These are phyloP conservation scores for Scaptodrosophila lebanonensis DNA, from an alignment of 1,140 invertebrate species.

Conservation along the genomic window DNA sequence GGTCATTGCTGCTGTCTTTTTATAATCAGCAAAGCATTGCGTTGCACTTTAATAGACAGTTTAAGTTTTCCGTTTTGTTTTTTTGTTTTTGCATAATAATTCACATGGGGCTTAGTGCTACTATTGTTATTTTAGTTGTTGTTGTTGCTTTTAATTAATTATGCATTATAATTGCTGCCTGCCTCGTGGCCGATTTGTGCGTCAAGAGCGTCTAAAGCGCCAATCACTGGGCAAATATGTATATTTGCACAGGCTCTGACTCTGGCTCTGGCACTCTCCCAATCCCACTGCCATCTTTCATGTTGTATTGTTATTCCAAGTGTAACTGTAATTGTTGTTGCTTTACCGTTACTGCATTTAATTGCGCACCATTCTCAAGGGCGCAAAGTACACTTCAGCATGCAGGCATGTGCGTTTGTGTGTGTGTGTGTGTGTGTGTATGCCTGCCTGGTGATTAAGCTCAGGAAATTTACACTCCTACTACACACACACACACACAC, in stretches of 20 bases:
- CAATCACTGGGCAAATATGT: too few relatives aligned
- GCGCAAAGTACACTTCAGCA: slow-evolving; percentile 7
- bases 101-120: too few relatives aligned
- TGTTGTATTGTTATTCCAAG: slow-evolving; percentile 15
- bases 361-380: slow-evolving; percentile 16
- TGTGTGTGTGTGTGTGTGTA: neutral
- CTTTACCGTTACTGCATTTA: too few relatives aligned
- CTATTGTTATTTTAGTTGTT: slow-evolving; percentile 13
- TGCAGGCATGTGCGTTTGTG: too few relatives aligned
- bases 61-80: too few relatives aligned
- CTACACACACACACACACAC: too few relatives aligned
- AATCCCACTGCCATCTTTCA: too few relatives aligned
- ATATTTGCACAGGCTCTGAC: too few relatives aligned
- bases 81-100: too few relatives aligned
- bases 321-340: slow-evolving; percentile 15
- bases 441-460: slow-evolving; percentile 39
- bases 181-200: slow-evolving; percentile 7
- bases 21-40: slow-evolving; percentile 27
- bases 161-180: slow-evolving; percentile 29
- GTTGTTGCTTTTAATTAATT: slow-evolving; percentile 33
- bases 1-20: too few relatives aligned
- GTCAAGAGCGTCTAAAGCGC: too few relatives aligned
- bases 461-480: slow-evolving; percentile 62
- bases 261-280: too few relatives aligned
- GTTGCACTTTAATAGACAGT: slow-evolving; percentile 19